Base-by-base conservation (phyloP, 2,113 vertebrate genomes). In the Vicugna pacos region DNA sequence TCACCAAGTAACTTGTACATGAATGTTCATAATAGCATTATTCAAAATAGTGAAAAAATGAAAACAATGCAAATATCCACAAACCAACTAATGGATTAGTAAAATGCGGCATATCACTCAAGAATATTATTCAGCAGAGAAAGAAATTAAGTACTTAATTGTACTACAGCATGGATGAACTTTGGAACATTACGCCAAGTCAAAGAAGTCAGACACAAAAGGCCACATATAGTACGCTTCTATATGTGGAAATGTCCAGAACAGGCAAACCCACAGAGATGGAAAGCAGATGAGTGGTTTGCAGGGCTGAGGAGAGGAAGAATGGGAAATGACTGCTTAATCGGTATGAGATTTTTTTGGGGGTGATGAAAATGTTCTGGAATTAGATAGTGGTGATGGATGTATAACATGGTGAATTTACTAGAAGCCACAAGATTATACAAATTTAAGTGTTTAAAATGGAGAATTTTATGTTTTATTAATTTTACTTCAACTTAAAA, bases 401-500 rank as follows among this genome's bases (percentile, higher is more conserved):
- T 8, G 22, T 2, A 48, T 3, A 89, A 52, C 4, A 72, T 0
- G 48, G 42, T 67, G 22, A 89, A 35, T 16, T 67, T 58, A 86
- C 42, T 38, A 54, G 26, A 92, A 82, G 26, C 56, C 32, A 82
- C 28, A 9, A 30, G 35, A 64, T 42, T 60, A 35, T 1, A 90
- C 22, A 65, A 17, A 15, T 42, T 30, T 54, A 79, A 87, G 16
- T 62, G 42, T 20, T 46, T 87, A 92, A 75, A 83, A 70, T 2
- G 19, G 48, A 64, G 22, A 38, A 70, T 70, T 86, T 91, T 35
- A n/a, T 20, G 38, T 42, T 42, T 42, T 42, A 77, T 24, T 22
- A 60, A 87, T 90, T 77, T 83, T 93, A 69, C 62, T 24, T 60
- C 56, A 60, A 35, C 72, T 72, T 46, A 56, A 89, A 86, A 77